Base-by-base conservation (phyloP, 1,140 invertebrate genomes). In the Diprion similis region DNA sequence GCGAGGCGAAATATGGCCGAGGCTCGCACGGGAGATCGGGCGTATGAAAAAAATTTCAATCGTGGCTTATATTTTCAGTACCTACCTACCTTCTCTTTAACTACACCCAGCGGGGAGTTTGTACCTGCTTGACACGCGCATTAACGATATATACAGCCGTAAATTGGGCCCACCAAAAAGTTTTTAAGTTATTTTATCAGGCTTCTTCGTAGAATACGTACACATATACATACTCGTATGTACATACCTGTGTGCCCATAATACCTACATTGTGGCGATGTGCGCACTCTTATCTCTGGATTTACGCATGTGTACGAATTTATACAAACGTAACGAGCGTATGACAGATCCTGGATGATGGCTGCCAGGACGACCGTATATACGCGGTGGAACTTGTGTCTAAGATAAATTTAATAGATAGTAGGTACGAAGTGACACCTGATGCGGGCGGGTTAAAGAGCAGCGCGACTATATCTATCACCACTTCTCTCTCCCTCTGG, bases 381-480 rank as follows among this genome's bases (percentile, higher is more conserved):
- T 37, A n/a, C n/a, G 24, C 51, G n/a, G 51, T n/a, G 51, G 51
- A 59, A 59, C 51, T 11, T n/a, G 51, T 59, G 51, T 59, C 4
- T 59, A 6, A 59, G 51, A 59, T 59, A n/a, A 59, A 59, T 13
- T 59, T 59, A 59, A 59, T 59, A 59, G 51, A 8, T 59, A 10
- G 51, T 37, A 37, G 24, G 24, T 59, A 59, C n/a, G n/a, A 59
- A 59, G 51, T 59, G 51, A 59, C 51, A 59, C 51, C 51, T 59
- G 51, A 59, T 59, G 51, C 51, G 51, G 51, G 51, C 51, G 51
- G 51, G 51, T 59, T 59, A 59, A 59, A 59, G 51, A 59, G 51
- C 51, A 59, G n/a, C 51, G 0, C 11, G 6, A 37, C 24, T 37
- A 37, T 37, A 37, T 37, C 24, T 37, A 37, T 37, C 24, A 37